A percentile compares a stretch with the other conserved stretches of the same genome.
Conservation (phyloP, 2,113 vertebrate genomes). For the Neodontobutis hainanensis region DNA sequence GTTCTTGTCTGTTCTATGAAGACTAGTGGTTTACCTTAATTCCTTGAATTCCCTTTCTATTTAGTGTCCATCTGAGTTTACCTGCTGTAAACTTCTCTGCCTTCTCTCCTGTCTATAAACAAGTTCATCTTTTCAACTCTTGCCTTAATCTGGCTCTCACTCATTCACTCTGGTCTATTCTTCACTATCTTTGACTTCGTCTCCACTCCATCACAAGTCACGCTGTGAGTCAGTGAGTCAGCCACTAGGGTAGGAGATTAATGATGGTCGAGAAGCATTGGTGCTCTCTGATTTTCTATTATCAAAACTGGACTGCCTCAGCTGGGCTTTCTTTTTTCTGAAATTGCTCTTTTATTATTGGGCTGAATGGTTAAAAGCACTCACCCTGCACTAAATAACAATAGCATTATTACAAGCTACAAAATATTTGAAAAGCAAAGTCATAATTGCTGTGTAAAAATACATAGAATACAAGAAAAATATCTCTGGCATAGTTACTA, state of each 20-base stretch:
- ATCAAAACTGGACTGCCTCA: conserved; percentile 65
- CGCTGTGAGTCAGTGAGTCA: conserved; percentile 39
- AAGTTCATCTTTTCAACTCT: conserved; percentile 33
- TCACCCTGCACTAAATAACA: neutral
- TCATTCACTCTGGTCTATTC: conserved; percentile 43
- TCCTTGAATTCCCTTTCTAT: conserved; percentile 31
- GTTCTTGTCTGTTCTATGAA: conserved; percentile 28
- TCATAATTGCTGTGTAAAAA: conserved; percentile 15
- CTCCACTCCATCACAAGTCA: conserved; percentile 52
- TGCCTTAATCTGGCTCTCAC: conserved; percentile 34
- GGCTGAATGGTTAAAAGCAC: conserved; percentile 50
- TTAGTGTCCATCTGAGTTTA: conserved; percentile 20
- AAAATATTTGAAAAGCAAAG: neutral
- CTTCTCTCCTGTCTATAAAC: conserved; percentile 35
- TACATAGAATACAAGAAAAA: neutral
- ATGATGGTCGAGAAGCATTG: conserved; percentile 64
- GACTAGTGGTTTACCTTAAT: conserved; percentile 29
- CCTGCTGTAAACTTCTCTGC: conserved; percentile 19
- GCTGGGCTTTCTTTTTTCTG: conserved; percentile 59
- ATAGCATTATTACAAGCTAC: neutral
- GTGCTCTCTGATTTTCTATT: conserved; percentile 72
- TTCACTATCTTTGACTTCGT: conserved; percentile 41
- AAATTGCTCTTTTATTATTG: conserved; percentile 68
- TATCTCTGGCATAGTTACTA: neutral
- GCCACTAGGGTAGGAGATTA: conserved; percentile 64